Conservation (phyloP, 2,888 invertebrate species). For the Chorisops tibialis region DNA sequence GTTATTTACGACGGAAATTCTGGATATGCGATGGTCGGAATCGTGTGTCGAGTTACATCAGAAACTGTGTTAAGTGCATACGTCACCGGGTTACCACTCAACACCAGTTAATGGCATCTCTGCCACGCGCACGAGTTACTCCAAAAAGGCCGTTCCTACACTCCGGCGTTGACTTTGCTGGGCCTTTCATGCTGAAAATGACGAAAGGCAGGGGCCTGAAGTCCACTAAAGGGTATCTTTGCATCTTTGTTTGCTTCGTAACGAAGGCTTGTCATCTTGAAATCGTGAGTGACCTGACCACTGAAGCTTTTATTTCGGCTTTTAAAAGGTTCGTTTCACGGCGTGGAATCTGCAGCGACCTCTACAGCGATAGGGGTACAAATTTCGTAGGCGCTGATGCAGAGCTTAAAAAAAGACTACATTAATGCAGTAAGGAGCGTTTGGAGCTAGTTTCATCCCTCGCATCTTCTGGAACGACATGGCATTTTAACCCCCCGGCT, state of each 20-base stretch:
- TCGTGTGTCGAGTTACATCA: background rate
- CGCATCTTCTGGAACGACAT: no score
- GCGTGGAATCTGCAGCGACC: constrained; percentile 35
- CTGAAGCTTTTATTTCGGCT: constrained; percentile 37
- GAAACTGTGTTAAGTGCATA: background rate
- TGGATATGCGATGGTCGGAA: background rate
- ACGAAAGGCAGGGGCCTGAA: constrained; percentile 27
- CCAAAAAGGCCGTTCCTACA: constrained; percentile 29
- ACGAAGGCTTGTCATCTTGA: constrained; percentile 34
- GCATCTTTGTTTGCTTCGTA: constrained; percentile 37
- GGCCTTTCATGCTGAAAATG: constrained; percentile 32
- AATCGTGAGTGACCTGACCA: constrained; percentile 27
- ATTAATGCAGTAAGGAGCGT: no score
- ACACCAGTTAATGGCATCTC: background rate
- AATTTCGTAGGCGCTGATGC: constrained; percentile 43
- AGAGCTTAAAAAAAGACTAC: no score
- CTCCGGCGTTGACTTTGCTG: constrained; percentile 34
- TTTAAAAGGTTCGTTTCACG: constrained; percentile 37
- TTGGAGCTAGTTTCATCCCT: no score
- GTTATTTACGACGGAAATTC: background rate
- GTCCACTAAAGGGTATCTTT: constrained; percentile 36
- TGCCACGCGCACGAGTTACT: background rate
- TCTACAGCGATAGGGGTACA: constrained; percentile 40
- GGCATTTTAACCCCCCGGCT: no score
- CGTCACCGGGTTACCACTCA: background rate